phyloP scores from a whole-genome alignment of 23 tunicate genomes.

The Trididemnum clinides region DNA sequence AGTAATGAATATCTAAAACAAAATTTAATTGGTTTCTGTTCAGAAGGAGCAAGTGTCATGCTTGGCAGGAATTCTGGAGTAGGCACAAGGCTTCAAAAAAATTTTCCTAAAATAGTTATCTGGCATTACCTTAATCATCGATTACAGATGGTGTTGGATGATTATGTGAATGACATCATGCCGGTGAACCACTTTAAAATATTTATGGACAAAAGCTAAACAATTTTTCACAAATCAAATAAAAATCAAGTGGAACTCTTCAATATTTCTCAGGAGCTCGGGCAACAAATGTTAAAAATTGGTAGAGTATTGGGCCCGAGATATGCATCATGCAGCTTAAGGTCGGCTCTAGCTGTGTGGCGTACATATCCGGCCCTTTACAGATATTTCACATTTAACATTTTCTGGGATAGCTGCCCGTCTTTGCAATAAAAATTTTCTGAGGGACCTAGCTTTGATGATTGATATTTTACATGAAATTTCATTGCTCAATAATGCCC shows the following conservation, averaged over 20 bases:
- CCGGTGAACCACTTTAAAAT: constrained; percentile 41
- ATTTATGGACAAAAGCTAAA: constrained; percentile 23
- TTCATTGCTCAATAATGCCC: constrained; percentile 29
- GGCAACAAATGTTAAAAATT: constrained; percentile 21
- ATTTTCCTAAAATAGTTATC: too few relatives aligned
- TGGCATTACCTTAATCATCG: constrained; percentile 41
- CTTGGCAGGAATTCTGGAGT: constrained; percentile 26
- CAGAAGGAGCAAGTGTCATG: constrained; percentile 54
- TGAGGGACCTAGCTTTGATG: constrained; percentile 25
- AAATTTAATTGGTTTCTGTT: constrained; percentile 43
- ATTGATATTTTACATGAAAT: constrained; percentile 47
- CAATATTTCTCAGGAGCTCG: constrained; percentile 35
- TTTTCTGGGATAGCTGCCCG: constrained; percentile 32
- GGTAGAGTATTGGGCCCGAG: constrained; percentile 34
- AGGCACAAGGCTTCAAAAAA: too few relatives aligned
- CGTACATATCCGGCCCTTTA: constrained; percentile 40
- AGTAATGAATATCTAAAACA: constrained; percentile 29
- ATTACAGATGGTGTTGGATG: constrained; percentile 14
- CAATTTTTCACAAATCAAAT: constrained; percentile 41
- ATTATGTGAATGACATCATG: neutral
- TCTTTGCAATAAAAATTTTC: constrained; percentile 29
- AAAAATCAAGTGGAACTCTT: constrained; percentile 41
- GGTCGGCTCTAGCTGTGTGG: constrained; percentile 40
- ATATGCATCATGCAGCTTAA: constrained; percentile 22
- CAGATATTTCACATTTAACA: constrained; percentile 21